Base-by-base conservation (phyloP, 1,140 invertebrate genomes). In the Scaptomyza hsui region DNA sequence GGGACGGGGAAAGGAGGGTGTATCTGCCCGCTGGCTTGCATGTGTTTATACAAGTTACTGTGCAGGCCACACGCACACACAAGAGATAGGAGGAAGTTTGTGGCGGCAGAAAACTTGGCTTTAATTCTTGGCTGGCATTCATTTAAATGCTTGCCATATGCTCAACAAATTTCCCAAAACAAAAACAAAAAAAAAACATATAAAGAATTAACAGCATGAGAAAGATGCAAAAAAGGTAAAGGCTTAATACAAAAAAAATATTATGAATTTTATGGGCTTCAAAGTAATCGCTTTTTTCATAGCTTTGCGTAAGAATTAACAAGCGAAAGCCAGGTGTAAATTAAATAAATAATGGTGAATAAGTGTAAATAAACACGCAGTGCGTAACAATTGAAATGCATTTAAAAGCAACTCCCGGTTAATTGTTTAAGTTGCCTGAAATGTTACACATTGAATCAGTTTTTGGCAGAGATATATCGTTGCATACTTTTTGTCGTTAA, bases 31-130 rank as follows among this genome's bases (percentile, higher is more conserved):
- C 56, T 41, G 64, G 76, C 70, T 63, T 70, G 71, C 77, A 80
- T 80, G 65, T 75, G 77, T 67, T 75, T 80, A 67, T 79, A 75
- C 70, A 78, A 74, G 75, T 78, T 59, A 78, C 75, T 62, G 57
- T 29, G 61, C 72, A 29, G 7, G 26, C 26, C 26, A 9, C 68
- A 49, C 16, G 55, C 49, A 49, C 19, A 24, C 39, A 49, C 10
- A 52, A 37, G 3, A 37, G 12, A 37, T 37, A n/a, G 32, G 12
- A 44, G 41, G 19, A 19, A 19, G 18, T 45, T 45, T 45, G 15
- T 16, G 4, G 15, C 15, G 9, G 29, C 51, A 21, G 51, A 53
- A 32, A 16, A 53, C 51, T 37, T 53, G 51, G 32, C 12, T 37
- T 37, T n/a, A n/a, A 37, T 37, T 37, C 32, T 37, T 37, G 32